Evolutionary conservation across 2,888 invertebrate species (phyloP).

Genomic region (Dyspetes luteomarginatus): DNA sequence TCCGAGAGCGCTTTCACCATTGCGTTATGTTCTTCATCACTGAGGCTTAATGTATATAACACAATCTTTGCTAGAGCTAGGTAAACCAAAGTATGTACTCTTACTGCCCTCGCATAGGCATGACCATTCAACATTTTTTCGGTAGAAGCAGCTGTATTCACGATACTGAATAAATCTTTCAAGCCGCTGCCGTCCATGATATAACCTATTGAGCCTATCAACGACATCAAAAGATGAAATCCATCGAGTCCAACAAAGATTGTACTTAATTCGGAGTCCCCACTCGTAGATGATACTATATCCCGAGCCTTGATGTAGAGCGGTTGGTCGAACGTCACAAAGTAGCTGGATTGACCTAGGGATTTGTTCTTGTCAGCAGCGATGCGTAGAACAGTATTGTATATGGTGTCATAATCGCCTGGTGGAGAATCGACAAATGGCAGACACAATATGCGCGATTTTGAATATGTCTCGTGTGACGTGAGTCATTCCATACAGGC

Average conservation of each 20-base stretch:
- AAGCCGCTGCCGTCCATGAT: constrained; percentile 38
- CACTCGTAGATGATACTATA: constrained; percentile 9
- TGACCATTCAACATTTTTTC: constrained; percentile 24
- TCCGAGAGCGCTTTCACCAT: too few species aligned
- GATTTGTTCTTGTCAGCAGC: not conserved
- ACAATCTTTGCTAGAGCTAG: too few species aligned
- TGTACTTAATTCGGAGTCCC: constrained; percentile 22
- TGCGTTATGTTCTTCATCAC: too few species aligned
- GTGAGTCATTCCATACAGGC: constrained; percentile 33
- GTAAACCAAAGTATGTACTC: too few species aligned
- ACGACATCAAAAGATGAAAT: constrained; percentile 67
- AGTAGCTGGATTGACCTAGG: constrained; percentile 9
- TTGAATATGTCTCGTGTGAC: constrained; percentile 5
- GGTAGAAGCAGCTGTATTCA: constrained; percentile 9
- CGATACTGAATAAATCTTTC: not conserved
- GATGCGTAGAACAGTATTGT: constrained; percentile 33
- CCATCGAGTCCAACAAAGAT: constrained; percentile 70
- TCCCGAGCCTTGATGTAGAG: constrained; percentile 27
- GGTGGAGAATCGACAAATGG: constrained; percentile 28
- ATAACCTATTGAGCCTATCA: constrained; percentile 4
- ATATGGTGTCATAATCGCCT: constrained; percentile 26
- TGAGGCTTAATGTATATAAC: too few species aligned
- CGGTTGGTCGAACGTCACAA: constrained; percentile 31
- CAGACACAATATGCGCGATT: constrained; percentile 16
- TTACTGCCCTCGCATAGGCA: not conserved